These are phyloP conservation scores for Trichogramma pretiosum DNA, from an alignment of 1,140 invertebrate genomes.

Conservation along the genomic window DNA sequence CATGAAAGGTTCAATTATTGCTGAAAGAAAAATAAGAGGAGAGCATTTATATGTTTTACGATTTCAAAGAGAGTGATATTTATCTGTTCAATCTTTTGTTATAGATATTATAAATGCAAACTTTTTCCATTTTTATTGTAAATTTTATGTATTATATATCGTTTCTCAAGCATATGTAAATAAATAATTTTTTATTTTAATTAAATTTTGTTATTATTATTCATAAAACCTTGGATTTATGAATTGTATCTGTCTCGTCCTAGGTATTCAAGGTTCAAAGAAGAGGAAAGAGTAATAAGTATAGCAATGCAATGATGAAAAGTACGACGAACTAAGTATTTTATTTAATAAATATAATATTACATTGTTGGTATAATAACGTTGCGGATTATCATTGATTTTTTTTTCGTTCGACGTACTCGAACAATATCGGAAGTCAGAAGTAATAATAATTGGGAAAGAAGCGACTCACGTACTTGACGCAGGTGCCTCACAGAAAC, in stretches of 20 bases:
- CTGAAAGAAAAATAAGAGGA: constrained; percentile 60
- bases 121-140: too few species aligned
- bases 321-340: constrained; percentile 8
- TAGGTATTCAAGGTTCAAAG: too few species aligned
- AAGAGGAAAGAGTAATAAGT: too few species aligned
- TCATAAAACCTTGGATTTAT: too few species aligned
- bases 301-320: too few species aligned
- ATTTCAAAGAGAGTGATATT: constrained; percentile 38
- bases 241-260: too few species aligned
- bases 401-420: constrained; percentile 1
- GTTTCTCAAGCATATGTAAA: too few species aligned
- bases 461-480: background rate
- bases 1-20: constrained; percentile 54
- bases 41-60: constrained; percentile 62
- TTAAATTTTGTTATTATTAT: too few species aligned
- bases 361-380: constrained; percentile 21
- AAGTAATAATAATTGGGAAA: background rate
- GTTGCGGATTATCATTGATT: constrained; percentile 1
- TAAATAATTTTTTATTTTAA: too few species aligned
- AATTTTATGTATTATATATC: too few species aligned
- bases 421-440: background rate
- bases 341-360: constrained; percentile 26
- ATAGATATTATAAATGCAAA: background rate
- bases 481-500: background rate
- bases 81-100: background rate